Evolutionary conservation across 2,797 vertebrate species (phyloP).

Genomic region (Intellagama lesueurii): DNA sequence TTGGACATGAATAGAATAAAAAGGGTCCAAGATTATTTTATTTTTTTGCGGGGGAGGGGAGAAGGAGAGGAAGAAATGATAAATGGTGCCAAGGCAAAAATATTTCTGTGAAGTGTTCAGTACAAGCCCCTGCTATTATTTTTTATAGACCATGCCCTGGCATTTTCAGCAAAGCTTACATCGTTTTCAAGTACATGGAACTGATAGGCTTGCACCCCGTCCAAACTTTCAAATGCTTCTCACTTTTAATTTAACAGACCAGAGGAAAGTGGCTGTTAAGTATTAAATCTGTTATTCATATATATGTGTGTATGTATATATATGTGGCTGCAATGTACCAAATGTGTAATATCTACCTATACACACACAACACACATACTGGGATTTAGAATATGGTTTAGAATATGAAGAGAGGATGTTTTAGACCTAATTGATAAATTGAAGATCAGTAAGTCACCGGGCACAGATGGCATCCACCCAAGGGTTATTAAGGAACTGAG

Average conservation of each 20-base stretch:
- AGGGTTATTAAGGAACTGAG: too few relatives aligned
- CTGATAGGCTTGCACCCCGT: background rate
- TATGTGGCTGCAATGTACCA: too few relatives aligned
- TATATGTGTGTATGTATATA: too few relatives aligned
- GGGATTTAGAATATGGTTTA: too few relatives aligned
- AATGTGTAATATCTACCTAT: too few relatives aligned
- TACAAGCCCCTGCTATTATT: background rate
- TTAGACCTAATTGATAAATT: too few relatives aligned
- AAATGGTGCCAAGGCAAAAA: constrained; percentile 14
- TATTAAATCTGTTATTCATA: background rate
- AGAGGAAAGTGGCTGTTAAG: background rate
- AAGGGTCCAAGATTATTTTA: constrained; percentile 3
- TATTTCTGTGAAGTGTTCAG: constrained; percentile 7
- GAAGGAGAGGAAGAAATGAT: background rate
- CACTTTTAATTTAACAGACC: background rate
- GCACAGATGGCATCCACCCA: too few relatives aligned
- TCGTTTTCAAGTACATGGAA: background rate
- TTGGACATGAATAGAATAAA: constrained; percentile 30
- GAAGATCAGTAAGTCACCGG: too few relatives aligned
- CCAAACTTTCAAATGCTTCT: background rate
- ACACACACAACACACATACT: too few relatives aligned
- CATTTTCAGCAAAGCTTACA: background rate
- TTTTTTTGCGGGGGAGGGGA: background rate
- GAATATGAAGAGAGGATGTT: too few relatives aligned
- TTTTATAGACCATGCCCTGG: background rate